These are phyloP conservation scores for Gallinago stenura DNA, from an alignment of 2,797 vertebrate genomes.

Conservation along the genomic window DNA sequence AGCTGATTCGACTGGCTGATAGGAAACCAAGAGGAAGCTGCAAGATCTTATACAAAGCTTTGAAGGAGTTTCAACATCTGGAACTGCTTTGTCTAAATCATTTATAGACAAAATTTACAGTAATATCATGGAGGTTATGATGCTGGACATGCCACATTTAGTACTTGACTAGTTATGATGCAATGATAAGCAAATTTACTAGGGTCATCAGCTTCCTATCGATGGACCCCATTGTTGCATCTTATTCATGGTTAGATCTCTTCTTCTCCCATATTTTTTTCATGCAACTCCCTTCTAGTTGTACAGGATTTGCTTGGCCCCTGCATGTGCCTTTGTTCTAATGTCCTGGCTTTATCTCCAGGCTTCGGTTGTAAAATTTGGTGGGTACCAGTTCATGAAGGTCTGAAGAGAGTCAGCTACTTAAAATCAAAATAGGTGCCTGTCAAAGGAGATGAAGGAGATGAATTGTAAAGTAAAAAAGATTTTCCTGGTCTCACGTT, in stretches of 20 bases:
- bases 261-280: neutral
- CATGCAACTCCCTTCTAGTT: neutral
- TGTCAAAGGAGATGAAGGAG: neutral
- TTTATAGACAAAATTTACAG: neutral
- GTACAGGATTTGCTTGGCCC: accelerated
- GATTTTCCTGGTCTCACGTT: neutral
- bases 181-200: neutral
- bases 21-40: neutral
- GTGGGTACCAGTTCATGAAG: neutral
- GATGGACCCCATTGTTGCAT: neutral
- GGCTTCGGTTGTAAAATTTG: neutral
- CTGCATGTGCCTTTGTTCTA: neutral
- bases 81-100: neutral
- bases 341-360: neutral
- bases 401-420: neutral
- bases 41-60: neutral
- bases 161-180: neutral
- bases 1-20: neutral
- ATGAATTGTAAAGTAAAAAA: neutral
- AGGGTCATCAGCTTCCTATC: neutral
- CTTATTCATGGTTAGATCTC: neutral
- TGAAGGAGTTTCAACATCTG: neutral
- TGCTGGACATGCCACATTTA: neutral
- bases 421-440: neutral
- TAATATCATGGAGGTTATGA: neutral